Base-by-base conservation (phyloP, 2,113 vertebrate genomes). In the Rhinichthys klamathensis region DNA sequence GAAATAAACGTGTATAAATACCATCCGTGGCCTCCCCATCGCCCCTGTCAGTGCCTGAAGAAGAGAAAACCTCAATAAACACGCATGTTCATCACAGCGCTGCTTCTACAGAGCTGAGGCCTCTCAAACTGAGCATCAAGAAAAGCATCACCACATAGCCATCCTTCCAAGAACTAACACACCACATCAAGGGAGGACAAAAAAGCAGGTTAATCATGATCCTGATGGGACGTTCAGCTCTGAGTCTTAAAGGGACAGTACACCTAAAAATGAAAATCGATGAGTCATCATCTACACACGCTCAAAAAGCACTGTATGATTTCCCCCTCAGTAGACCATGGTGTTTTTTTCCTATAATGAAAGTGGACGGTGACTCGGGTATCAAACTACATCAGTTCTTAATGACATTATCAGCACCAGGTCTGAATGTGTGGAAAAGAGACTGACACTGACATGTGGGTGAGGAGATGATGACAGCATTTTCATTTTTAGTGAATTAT, bases 1-100 rank as follows among this genome's bases (percentile, higher is more conserved):
- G 18, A 51, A 86, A 92, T 84, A 88, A 91, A 87, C 82, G 69
- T 83, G 91, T 88, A 93, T 93, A 93, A 95, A 93, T 93, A 94
- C 93, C 92, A 91, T 94, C 90, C 54, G 86, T 90, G 88, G 87
- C 89, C 92, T 91, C 91, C 83, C 87, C 92, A 89, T 89, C 83
- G 89, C 84, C 89, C 88, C 87, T 90, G 85, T 92, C 90, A 92
- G 82, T 86, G 90, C 93, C 94, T 95, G 80, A 81, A 92, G 94
- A 88, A 92, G 90, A 95, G 84, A 94, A 90, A 93, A 60, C 3
- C 18, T 18, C 7, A 75, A 54, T 81, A 16, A 82, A 63, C 54
- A 75, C 11, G 10, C 72, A 27, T 18, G 27, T 70, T 65, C 58
- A 41, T 49, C 38, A 54, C 15, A 56, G 12, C 25, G 38, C 49